These are phyloP conservation scores for Corticium candelabrum DNA, from an alignment of 37 sponge, comb jelly and placozoan genomes.

Conservation along the genomic window DNA sequence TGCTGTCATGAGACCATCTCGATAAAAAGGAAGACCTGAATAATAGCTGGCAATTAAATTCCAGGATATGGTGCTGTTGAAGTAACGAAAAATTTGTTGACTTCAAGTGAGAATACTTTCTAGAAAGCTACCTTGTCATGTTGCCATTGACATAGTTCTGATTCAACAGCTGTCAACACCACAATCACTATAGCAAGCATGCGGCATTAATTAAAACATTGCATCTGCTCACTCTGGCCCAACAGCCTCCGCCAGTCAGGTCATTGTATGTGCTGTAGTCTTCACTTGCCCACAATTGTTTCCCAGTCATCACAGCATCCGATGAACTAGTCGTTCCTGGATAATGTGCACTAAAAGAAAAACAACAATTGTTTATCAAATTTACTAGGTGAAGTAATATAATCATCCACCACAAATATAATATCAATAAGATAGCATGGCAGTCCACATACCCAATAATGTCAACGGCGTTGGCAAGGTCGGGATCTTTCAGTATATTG, in stretches of 20 bases:
- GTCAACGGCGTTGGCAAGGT: slow-evolving; percentile 39
- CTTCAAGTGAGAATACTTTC: not conserved
- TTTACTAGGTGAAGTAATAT: too few relatives aligned
- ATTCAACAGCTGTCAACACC: not conserved
- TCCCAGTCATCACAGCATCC: slow-evolving; percentile 36
- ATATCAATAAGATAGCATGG: too few relatives aligned
- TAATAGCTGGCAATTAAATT: slow-evolving; percentile 78
- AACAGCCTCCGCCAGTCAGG: slow-evolving; percentile 59
- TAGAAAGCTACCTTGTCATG: not conserved
- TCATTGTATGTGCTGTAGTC: slow-evolving; percentile 76
- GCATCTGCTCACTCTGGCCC: slow-evolving; percentile 73
- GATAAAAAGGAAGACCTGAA: slow-evolving; percentile 41
- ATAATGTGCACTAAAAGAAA: slow-evolving; percentile 54
- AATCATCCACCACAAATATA: too few relatives aligned
- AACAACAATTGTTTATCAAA: not conserved
- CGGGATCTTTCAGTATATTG: slow-evolving; percentile 30
- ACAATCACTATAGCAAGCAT: too few relatives aligned
- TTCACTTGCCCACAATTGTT: slow-evolving; percentile 69
- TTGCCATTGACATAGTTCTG: not conserved
- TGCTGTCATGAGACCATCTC: slow-evolving; percentile 71
- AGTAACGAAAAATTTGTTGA: not conserved
- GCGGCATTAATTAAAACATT: too few relatives aligned
- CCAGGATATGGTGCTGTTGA: slow-evolving; percentile 59
- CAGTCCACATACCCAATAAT: slow-evolving; percentile 33
- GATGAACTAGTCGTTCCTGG: slow-evolving; percentile 52